These are phyloP conservation scores for Scaeva pyrastri DNA, from an alignment of 2,888 invertebrate species.

Conservation along the genomic window DNA sequence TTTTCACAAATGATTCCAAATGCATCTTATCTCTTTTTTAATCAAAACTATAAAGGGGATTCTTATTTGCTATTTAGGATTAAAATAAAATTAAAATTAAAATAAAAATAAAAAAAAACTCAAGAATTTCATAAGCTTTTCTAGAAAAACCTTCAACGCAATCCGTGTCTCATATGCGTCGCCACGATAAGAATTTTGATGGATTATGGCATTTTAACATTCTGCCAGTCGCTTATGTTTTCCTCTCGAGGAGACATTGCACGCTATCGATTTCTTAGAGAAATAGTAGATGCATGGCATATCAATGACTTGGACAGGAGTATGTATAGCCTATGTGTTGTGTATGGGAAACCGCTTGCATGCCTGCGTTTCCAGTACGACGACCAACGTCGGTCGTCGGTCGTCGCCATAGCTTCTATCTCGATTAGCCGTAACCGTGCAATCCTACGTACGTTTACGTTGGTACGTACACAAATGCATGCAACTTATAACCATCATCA, in stretches of 20 bases:
- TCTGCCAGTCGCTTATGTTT: conserved; percentile 13
- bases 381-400: neutral
- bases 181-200: conserved; percentile 19
- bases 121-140: neutral
- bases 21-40: too few species aligned
- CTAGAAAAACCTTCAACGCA: neutral
- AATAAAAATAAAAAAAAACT: neutral
- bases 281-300: conserved; percentile 61
- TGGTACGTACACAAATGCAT: conserved; percentile 25
- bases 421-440: neutral
- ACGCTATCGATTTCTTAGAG: conserved; percentile 58
- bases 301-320: conserved; percentile 60
- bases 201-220: conserved; percentile 40
- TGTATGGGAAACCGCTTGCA: conserved; percentile 40
- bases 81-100: too few species aligned
- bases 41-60: too few species aligned
- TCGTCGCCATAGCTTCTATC: conserved; percentile 10
- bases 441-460: conserved; percentile 35
- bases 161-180: conserved; percentile 2
- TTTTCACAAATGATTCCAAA: too few species aligned
- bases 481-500: conserved; percentile 42
- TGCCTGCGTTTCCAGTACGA: neutral
- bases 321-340: too few species aligned
- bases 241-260: conserved; percentile 25
- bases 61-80: too few species aligned